These are phyloP conservation scores for Lasioglossum vierecki DNA, from an alignment of 2,888 invertebrate genomes.

Conservation along the genomic window DNA sequence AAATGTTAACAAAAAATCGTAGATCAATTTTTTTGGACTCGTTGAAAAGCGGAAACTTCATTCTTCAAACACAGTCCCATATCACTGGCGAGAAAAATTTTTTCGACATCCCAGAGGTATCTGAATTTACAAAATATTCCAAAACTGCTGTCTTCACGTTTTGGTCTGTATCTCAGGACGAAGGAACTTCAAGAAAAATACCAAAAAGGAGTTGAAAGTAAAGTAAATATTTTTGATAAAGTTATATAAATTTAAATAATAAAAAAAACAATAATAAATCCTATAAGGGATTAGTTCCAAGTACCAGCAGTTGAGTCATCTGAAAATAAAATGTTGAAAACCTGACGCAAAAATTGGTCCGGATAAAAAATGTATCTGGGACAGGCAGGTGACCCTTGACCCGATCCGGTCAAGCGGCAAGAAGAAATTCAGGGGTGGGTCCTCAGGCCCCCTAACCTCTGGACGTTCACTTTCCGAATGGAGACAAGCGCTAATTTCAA, in stretches of 20 bases:
- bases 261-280: neutral
- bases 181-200: neutral
- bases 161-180: neutral
- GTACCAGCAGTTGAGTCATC: neutral
- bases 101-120: neutral
- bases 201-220: neutral
- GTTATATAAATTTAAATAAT: neutral
- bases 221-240: neutral
- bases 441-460: neutral
- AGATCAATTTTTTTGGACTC: neutral
- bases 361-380: neutral
- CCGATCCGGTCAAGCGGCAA: neutral
- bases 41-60: neutral
- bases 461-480: constrained; percentile 22
- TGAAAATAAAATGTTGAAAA: neutral
- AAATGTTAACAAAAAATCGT: neutral
- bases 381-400: neutral
- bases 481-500: constrained; percentile 21
- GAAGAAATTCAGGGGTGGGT: neutral
- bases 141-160: neutral
- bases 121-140: neutral
- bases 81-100: neutral
- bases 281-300: neutral
- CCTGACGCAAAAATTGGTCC: neutral
- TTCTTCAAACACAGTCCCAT: neutral